phyloP scores from a whole-genome alignment of 2,797 vertebrate genomes.

The Numenius phaeopus region DNA sequence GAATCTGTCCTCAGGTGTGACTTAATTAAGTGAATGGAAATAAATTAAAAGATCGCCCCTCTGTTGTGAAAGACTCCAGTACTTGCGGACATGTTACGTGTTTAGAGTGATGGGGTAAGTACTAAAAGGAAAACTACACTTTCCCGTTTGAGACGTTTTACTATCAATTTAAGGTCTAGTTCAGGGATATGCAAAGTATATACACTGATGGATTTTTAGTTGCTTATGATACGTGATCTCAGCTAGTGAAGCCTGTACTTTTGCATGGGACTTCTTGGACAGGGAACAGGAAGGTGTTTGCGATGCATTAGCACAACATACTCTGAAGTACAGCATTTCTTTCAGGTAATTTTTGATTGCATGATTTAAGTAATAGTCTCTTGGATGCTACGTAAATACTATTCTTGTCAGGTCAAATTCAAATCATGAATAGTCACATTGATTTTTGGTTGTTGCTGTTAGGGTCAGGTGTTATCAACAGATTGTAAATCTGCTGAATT shows the following conservation, averaged over 20 bases:
- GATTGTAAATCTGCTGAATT: neutral
- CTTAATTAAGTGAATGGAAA: neutral
- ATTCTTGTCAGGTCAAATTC: neutral
- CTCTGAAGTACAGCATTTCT: neutral
- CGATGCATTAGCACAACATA: neutral
- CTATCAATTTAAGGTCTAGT: neutral
- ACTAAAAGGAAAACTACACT: neutral
- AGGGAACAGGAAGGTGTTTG: neutral
- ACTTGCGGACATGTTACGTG: neutral
- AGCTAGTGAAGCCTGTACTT: neutral
- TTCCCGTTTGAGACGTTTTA: neutral
- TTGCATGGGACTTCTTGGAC: neutral
- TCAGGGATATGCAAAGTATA: neutral
- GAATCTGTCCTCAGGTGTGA: neutral
- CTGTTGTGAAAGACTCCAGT: neutral
- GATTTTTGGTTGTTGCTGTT: neutral
- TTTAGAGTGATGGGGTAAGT: neutral
- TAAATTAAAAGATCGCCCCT: neutral
- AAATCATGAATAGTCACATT: neutral
- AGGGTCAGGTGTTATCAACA: neutral
- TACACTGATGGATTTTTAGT: neutral
- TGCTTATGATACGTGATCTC: neutral
- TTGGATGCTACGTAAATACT: neutral
- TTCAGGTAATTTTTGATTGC: neutral
- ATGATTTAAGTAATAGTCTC: neutral